Evolutionary conservation across 2,797 vertebrate species (phyloP).

Genomic region (Sternarchorhynchus goeldii): DNA sequence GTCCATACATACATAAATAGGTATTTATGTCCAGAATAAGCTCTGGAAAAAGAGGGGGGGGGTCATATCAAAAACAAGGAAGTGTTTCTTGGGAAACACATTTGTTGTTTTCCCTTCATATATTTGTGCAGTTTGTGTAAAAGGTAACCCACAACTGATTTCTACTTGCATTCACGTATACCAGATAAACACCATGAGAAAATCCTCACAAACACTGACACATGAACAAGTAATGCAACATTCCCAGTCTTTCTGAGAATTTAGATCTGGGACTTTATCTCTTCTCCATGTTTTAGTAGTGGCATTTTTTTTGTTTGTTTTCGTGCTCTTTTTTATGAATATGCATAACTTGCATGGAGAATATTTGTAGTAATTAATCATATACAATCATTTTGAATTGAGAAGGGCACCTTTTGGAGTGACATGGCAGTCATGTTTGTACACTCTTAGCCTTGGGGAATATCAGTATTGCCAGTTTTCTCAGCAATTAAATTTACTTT

Average conservation of each 20-base stretch:
- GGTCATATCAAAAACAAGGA: too few species aligned
- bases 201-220: constrained; percentile 5
- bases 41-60: too few species aligned
- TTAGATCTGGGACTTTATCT: constrained; percentile 25
- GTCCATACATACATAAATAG: too few species aligned
- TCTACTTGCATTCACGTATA: neutral
- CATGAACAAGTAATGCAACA: constrained; percentile 25
- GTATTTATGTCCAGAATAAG: too few species aligned
- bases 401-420: neutral
- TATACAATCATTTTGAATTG: neutral
- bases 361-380: too few species aligned
- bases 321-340: constrained; percentile 3
- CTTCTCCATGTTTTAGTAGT: constrained; percentile 14
- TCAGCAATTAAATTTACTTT: too few species aligned
- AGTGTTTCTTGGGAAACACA: too few species aligned
- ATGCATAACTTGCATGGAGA: too few species aligned
- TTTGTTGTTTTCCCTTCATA: too few species aligned
- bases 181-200: neutral
- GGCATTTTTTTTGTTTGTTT: neutral
- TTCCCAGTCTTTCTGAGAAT: constrained; percentile 19
- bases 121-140: too few species aligned
- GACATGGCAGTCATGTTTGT: neutral
- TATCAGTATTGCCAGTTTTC: neutral
- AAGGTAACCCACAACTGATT: neutral
- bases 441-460: neutral